A percentile compares a stretch with the other conserved stretches of the same genome.
These are phyloP conservation scores for Macaria liturata DNA, from an alignment of 2,888 invertebrate species.

Conservation along the genomic window DNA sequence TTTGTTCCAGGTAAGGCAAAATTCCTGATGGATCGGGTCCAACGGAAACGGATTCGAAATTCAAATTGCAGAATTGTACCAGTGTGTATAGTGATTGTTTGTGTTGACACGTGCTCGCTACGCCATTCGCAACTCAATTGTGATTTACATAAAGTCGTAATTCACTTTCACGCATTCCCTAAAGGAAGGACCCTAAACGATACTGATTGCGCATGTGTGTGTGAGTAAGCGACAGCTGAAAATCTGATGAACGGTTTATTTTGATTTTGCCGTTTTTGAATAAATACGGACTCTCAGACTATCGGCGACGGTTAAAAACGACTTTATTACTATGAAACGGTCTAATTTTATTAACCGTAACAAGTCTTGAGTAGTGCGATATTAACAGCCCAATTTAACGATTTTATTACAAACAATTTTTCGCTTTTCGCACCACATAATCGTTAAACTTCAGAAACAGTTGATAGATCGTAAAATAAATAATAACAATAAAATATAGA, in stretches of 20 bases:
- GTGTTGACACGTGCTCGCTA: conserved; percentile 62
- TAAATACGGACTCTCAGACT: conserved; percentile 7
- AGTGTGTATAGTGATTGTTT: conserved; percentile 61
- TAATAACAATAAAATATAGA: conserved; percentile 27
- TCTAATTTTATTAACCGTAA: conserved; percentile 11
- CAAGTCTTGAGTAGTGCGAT: conserved; percentile 9
- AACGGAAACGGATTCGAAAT: conserved; percentile 58
- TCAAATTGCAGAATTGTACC: conserved; percentile 52
- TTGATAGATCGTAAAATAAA: conserved; percentile 27
- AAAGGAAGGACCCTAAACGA: conserved; percentile 37
- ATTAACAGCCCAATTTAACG: conserved; percentile 14
- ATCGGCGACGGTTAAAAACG: conserved; percentile 3
- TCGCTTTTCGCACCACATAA: conserved; percentile 31
- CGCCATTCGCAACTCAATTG: conserved; percentile 67
- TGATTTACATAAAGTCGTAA: conserved; percentile 68
- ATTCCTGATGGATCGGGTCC: conserved; percentile 34
- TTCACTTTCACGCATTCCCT: conserved; percentile 59
- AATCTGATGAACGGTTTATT: conserved; percentile 57
- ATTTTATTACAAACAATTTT: conserved; percentile 21
- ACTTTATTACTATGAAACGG: conserved; percentile 2
- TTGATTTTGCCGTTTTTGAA: conserved; percentile 29
- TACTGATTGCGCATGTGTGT: conserved; percentile 48
- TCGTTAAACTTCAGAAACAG: conserved; percentile 25
- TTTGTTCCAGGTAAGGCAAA: conserved; percentile 76
- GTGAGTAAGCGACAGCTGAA: conserved; percentile 65